Conservation (phyloP, 2,113 vertebrate genomes). For the Lophura nycthemera region DNA sequence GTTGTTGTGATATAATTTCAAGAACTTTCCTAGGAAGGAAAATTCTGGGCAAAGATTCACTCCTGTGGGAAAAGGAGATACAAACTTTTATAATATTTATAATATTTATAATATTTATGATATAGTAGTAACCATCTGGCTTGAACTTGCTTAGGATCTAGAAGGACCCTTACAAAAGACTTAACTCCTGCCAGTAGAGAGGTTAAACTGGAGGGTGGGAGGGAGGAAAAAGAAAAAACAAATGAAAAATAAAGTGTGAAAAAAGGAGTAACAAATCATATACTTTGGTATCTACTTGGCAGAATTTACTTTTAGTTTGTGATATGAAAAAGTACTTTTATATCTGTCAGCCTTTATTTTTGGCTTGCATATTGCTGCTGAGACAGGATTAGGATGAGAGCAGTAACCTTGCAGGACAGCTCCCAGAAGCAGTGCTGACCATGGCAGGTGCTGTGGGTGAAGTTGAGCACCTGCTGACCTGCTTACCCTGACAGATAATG, state of each 20-base stretch:
- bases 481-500: not conserved
- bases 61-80: not conserved
- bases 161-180: not conserved
- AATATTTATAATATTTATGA: not conserved
- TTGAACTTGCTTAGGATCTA: not conserved
- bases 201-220: not conserved
- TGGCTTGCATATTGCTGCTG: not conserved
- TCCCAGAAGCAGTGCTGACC: not conserved
- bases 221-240: too few relatives aligned
- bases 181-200: not conserved
- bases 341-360: not conserved
- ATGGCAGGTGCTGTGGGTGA: not conserved
- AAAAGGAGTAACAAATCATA: not conserved
- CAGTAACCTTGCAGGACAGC: not conserved
- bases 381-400: not conserved
- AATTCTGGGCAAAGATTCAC: not conserved
- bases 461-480: not conserved
- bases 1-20: not conserved
- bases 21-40: not conserved
- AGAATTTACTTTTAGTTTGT: not conserved
- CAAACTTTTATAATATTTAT: not conserved
- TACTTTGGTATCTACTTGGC: not conserved
- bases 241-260: not conserved
- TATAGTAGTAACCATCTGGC: not conserved
- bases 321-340: not conserved